Evolutionary conservation across 1,140 invertebrate genomes (phyloP).

Genomic region (Psix sp.): DNA sequence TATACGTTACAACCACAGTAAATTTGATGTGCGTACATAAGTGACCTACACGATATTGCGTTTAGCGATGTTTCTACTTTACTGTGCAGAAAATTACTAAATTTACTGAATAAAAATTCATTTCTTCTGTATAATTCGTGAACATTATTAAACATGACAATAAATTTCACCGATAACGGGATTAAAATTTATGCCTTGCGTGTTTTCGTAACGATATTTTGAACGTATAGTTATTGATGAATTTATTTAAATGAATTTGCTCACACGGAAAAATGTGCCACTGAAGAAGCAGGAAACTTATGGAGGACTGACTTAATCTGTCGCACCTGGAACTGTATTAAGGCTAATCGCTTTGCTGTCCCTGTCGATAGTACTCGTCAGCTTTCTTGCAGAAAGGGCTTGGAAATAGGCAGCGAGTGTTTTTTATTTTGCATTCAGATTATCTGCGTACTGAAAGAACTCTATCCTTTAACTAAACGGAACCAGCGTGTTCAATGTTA

Average conservation of each 20-base stretch:
- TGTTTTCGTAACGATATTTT: slow-evolving; percentile 9
- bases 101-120: too few species aligned
- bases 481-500: slow-evolving; percentile 45
- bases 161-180: too few species aligned
- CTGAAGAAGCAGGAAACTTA: slow-evolving; percentile 52
- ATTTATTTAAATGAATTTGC: slow-evolving; percentile 41
- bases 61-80: too few species aligned
- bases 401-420: slow-evolving; percentile 61
- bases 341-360: slow-evolving; percentile 55
- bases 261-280: slow-evolving; percentile 48
- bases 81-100: too few species aligned
- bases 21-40: too few species aligned
- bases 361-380: slow-evolving; percentile 49
- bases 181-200: too few species aligned
- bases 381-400: slow-evolving; percentile 50
- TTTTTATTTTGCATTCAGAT: slow-evolving; percentile 57
- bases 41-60: too few species aligned
- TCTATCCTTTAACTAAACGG: slow-evolving; percentile 32
- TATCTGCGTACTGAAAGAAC: slow-evolving; percentile 46
- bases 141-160: too few species aligned
- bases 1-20: too few species aligned
- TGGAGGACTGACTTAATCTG: slow-evolving; percentile 44
- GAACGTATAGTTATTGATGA: slow-evolving; percentile 11
- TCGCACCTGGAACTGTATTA: slow-evolving; percentile 59
- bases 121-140: too few species aligned